A percentile compares a stretch with the other conserved stretches of the same genome.
Conservation (phyloP, 1,140 invertebrate genomes). For the Gonioctena quinquepunctata region DNA sequence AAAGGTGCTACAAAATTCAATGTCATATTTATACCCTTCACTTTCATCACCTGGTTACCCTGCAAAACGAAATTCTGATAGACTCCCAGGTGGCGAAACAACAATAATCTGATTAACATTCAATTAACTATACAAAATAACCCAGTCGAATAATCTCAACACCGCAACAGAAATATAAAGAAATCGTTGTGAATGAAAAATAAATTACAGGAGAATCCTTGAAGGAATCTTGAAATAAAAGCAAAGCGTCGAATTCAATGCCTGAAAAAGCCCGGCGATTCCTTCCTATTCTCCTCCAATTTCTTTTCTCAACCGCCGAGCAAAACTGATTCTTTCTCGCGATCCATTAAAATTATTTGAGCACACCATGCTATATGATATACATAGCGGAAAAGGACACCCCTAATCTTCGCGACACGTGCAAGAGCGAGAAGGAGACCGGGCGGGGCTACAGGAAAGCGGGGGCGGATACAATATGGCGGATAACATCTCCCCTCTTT, state of each 20-base stretch:
- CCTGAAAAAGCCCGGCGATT: constrained; percentile 24
- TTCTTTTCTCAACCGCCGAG: constrained; percentile 33
- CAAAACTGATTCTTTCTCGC: constrained; percentile 44
- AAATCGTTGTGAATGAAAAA: constrained; percentile 23
- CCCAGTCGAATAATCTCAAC: neutral
- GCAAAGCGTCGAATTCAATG: constrained; percentile 15
- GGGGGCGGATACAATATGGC: constrained; percentile 57
- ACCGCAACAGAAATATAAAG: constrained; percentile 2
- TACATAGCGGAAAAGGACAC: constrained; percentile 38
- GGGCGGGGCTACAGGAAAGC: constrained; percentile 48
- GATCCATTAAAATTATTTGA: constrained; percentile 54
- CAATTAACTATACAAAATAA: neutral
- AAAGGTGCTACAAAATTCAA: too few relatives aligned
- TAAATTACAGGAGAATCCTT: constrained; percentile 23
- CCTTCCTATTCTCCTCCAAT: constrained; percentile 26
- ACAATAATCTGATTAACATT: too few relatives aligned
- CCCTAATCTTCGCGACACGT: neutral
- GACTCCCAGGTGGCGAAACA: too few relatives aligned
- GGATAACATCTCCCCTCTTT: constrained; percentile 50
- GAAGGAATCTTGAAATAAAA: constrained; percentile 23
- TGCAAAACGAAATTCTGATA: too few relatives aligned
- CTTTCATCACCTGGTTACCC: too few relatives aligned
- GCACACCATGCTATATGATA: constrained; percentile 44
- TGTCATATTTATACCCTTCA: too few relatives aligned
- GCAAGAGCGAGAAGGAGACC: constrained; percentile 36